Evolutionary conservation across 2,113 vertebrate species (phyloP).

Genomic region (Emydura subglobosa): DNA sequence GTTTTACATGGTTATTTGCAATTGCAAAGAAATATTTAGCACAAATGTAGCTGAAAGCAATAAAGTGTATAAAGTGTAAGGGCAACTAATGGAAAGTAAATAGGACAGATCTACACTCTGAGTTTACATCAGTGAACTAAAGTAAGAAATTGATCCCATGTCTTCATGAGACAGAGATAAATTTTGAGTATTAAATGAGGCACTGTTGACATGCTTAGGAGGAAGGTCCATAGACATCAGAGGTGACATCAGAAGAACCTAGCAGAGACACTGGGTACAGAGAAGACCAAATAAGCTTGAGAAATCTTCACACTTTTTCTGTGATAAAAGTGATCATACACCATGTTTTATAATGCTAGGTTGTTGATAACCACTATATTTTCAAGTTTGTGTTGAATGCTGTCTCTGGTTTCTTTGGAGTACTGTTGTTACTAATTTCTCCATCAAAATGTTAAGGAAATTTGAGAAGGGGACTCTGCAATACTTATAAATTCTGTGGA

Average conservation of each 20-base stretch:
- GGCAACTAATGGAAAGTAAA: not conserved
- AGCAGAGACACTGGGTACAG: not conserved
- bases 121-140: not conserved
- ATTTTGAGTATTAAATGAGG: not conserved
- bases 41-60: not conserved
- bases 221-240: not conserved
- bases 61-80: constrained; percentile 7
- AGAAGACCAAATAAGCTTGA: not conserved
- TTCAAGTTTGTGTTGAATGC: not conserved
- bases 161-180: not conserved
- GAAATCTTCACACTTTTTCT: not conserved
- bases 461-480: not conserved
- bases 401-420: not conserved
- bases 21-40: constrained; percentile 2
- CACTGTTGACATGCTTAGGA: not conserved
- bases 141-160: not conserved
- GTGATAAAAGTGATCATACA: not conserved
- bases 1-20: not conserved
- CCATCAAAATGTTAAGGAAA: not conserved
- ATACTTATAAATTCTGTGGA: not conserved
- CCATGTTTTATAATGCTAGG: not conserved
- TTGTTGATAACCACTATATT: not conserved
- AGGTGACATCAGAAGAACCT: not conserved
- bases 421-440: not conserved
- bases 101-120: not conserved